Base-by-base conservation (phyloP, 2,113 vertebrate genomes). In the Triplophysa rosa region DNA sequence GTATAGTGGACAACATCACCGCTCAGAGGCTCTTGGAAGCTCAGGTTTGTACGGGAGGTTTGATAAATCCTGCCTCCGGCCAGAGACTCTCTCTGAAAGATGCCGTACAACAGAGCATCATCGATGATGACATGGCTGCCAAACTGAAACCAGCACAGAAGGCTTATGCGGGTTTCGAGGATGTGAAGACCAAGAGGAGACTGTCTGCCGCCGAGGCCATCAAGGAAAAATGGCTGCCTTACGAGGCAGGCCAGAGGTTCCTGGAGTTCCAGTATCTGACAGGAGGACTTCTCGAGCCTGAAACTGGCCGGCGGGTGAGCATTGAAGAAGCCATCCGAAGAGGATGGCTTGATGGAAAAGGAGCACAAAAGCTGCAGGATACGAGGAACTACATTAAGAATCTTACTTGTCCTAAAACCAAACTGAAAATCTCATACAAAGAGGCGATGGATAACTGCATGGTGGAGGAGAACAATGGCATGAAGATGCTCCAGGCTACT, bases 361-460 rank as follows among this genome's bases (percentile, higher is more conserved):
- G 89, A 0, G 92, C 96, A 12, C 96, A 96, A 88, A 97, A 97
- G 87, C 90, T 99, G 80, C 96, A 98, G 81, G 95, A 99, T 80
- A 91, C 90, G 0, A 91, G 86, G 80, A 96, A 83, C 89, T 94
- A 97, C 59, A 89, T 89, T 81, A 99, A 97, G 84, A 95, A 95
- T 87, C 90, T 99, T 82, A 99, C 96, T 47, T 99, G 97, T 81
- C 98, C 98, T 61, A 99, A 99, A 90, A 99, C 98, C 72, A 99
- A 99, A 75, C 92, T 99, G 85, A 99, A 98, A 90, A 97, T 99
- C 85, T 97, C 97, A 40, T 99, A 98, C 87, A 98, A 96, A 87
- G 94, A 99, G 77, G 97, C 98, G 17, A 92, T 99, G 92, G 97
- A 95, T 83, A 92, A 92, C 66, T 98, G 95, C 80, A 98, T 99